These are phyloP conservation scores for Lamprologus tigripictilis DNA, from an alignment of 2,113 vertebrate species.

Conservation along the genomic window DNA sequence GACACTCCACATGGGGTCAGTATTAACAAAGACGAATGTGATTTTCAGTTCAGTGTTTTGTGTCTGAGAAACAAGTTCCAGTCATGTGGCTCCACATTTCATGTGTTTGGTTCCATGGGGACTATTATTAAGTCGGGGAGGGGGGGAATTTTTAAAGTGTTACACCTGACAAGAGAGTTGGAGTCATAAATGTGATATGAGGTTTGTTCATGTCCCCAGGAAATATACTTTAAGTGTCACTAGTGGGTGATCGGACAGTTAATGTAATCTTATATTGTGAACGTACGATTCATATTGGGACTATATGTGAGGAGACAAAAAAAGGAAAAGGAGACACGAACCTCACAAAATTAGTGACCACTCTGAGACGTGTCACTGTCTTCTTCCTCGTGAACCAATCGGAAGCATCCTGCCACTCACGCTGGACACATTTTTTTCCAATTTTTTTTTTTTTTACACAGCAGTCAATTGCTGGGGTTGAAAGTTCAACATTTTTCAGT, in stretches of 20 bases:
- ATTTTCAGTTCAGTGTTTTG: slow-evolving; percentile 32
- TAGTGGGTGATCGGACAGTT: neutral
- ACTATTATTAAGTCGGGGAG: neutral
- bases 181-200: slow-evolving; percentile 18
- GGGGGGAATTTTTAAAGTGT: neutral
- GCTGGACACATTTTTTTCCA: neutral
- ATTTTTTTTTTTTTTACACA: neutral
- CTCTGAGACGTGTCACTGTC: neutral
- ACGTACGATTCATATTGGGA: neutral
- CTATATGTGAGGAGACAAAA: neutral
- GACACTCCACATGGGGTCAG: slow-evolving; percentile 34
- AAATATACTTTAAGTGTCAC: neutral
- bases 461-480: slow-evolving; percentile 19
- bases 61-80: slow-evolving; percentile 32
- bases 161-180: slow-evolving; percentile 9
- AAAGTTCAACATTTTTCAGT: neutral
- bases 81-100: slow-evolving; percentile 29
- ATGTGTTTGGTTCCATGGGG: slow-evolving; percentile 5
- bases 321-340: neutral
- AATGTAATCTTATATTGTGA: neutral
- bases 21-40: slow-evolving; percentile 40
- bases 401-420: neutral
- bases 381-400: neutral
- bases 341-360: neutral
- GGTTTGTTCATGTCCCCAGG: neutral